phyloP scores from a whole-genome alignment of 2,113 vertebrate species.

The Microcebus griseorufus region DNA sequence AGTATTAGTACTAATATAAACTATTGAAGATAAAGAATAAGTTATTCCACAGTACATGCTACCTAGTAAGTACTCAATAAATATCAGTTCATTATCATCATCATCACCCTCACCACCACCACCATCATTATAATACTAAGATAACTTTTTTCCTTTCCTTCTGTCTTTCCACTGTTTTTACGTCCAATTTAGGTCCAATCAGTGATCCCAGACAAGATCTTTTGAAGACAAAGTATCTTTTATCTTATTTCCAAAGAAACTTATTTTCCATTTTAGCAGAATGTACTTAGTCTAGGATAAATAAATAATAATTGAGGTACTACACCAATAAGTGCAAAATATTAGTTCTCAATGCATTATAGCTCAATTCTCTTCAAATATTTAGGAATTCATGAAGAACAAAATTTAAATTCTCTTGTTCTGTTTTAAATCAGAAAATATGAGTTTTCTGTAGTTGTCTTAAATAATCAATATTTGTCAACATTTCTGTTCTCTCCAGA shows the following conservation, averaged over 20 bases:
- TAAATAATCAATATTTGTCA: slow-evolving; percentile 87
- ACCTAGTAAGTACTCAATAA: neutral
- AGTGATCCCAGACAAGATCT: neutral
- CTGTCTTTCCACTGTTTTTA: neutral
- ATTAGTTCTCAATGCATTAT: slow-evolving; percentile 29
- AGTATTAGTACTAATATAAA: neutral
- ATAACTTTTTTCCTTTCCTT: neutral
- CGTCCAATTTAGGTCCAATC: neutral
- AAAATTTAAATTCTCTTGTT: neutral
- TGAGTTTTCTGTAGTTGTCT: slow-evolving; percentile 73
- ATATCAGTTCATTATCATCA: neutral
- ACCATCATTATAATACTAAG: neutral
- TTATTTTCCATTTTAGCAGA: neutral
- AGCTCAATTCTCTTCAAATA: slow-evolving; percentile 53
- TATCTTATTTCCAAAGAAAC: neutral
- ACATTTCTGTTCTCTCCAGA: slow-evolving; percentile 82
- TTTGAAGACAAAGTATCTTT: neutral
- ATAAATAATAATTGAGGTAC: neutral
- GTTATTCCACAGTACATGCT: neutral
- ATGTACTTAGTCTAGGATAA: neutral
- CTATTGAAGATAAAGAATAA: neutral
- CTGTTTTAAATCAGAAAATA: slow-evolving; percentile 67
- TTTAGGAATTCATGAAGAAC: slow-evolving; percentile 58
- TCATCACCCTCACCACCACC: accelerated
- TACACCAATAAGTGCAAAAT: slow-evolving; percentile 12